phyloP scores from a whole-genome alignment of 2,888 invertebrate genomes.

The Drosophila neutralis region DNA sequence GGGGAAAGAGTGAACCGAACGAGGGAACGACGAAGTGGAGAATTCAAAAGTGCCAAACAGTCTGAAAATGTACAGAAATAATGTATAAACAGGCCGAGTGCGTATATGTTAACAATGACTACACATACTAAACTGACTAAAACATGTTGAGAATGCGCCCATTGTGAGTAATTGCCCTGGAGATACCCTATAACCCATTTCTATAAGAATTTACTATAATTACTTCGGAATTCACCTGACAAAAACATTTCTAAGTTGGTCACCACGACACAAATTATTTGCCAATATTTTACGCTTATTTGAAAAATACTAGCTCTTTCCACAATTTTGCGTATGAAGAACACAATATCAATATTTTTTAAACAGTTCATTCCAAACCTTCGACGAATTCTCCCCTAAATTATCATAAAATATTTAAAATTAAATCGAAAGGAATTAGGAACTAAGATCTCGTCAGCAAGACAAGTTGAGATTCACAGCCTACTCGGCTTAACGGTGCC shows the following conservation, averaged over 20 bases:
- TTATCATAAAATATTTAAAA: not conserved
- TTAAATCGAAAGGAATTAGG: not conserved
- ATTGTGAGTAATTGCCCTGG: not conserved
- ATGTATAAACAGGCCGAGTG: conserved; percentile 33
- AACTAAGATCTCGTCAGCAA: conserved; percentile 10
- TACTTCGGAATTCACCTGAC: not conserved
- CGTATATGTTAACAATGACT: conserved; percentile 23
- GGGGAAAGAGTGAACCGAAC: not conserved
- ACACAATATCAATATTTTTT: not conserved
- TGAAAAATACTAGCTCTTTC: not conserved
- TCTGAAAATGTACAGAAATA: conserved; percentile 17
- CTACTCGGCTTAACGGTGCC: conserved; percentile 37
- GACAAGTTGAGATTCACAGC: conserved; percentile 46
- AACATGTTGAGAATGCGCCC: not conserved
- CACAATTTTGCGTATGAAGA: not conserved
- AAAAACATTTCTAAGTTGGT: not conserved
- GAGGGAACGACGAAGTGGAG: not conserved
- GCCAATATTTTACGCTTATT: not conserved
- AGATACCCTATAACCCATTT: conserved; percentile 14
- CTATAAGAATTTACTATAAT: not conserved
- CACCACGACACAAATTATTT: not conserved
- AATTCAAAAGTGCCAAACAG: conserved; percentile 9
- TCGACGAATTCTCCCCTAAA: not conserved
- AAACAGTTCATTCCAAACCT: not conserved
- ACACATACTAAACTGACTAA: not conserved